These are phyloP conservation scores for Tupaia tana DNA, from an alignment of 2,113 vertebrate genomes.

Conservation along the genomic window DNA sequence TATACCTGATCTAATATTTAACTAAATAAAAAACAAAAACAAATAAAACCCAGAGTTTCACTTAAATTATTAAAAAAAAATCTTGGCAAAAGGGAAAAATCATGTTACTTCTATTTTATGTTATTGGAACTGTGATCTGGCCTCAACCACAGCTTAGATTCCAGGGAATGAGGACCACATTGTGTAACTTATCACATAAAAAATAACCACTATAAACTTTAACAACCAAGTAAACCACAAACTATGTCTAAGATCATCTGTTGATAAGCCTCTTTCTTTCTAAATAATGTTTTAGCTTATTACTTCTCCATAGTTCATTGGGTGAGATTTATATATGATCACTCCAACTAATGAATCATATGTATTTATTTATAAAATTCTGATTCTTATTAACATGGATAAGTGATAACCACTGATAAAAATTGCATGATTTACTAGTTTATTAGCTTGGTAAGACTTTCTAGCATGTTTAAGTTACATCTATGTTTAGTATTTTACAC, in stretches of 20 bases:
- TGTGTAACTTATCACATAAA: neutral
- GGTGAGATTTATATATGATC: neutral
- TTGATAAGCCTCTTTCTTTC: neutral
- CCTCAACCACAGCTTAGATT: neutral
- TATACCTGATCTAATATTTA: neutral
- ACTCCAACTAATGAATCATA: constrained; percentile 3
- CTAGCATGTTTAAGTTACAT: neutral
- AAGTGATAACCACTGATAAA: neutral
- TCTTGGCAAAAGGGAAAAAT: neutral
- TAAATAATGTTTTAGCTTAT: constrained; percentile 38
- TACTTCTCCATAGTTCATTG: neutral
- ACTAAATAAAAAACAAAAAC: neutral
- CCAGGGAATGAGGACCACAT: neutral
- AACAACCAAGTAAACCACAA: constrained; percentile 39
- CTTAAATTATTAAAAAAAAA: neutral
- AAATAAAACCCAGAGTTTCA: neutral
- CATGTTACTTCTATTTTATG: neutral
- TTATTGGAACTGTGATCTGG: neutral
- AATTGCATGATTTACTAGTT: neutral
- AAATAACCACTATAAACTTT: neutral
- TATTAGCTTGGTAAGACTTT: neutral
- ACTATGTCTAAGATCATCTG: constrained; percentile 59
- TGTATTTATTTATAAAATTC: neutral
- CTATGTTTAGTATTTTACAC: neutral
- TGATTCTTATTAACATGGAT: neutral